Conservation (phyloP, 2,113 vertebrate species). For the human region GRCh38 chr2:6626501-6627000, state of each 20-base stretch:
- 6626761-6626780: neutral
- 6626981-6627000: neutral
- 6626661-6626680: no score
- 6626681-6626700: no score
- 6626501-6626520: neutral
- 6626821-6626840: neutral
- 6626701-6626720: neutral
- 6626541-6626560: neutral
- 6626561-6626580: neutral
- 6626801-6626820: no score
- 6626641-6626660: no score
- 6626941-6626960: neutral
- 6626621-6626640: no score
- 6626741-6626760: neutral
- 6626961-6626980: rapidly evolving
- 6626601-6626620: no score
- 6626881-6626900: no score
- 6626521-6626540: neutral
- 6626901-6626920: no score
- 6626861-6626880: neutral
- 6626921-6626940: no score
- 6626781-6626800: rapidly evolving
- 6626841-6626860: no score
- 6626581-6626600: no score
- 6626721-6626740: neutral